These are phyloP conservation scores for Crotalus helleri DNA, from an alignment of 2,113 vertebrate species.

Conservation along the genomic window DNA sequence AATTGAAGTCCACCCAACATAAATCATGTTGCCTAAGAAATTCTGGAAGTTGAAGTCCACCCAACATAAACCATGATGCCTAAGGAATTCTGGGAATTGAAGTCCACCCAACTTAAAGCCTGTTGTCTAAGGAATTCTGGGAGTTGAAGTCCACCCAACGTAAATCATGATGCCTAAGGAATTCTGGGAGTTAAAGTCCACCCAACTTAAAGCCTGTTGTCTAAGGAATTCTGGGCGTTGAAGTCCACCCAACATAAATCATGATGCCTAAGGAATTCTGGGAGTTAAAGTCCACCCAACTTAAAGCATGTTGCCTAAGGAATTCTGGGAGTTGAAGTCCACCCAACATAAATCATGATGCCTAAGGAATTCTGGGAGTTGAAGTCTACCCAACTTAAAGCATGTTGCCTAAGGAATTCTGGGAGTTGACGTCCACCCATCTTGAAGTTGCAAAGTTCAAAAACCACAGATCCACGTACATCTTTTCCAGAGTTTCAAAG, in stretches of 20 bases:
- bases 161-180: too few relatives aligned
- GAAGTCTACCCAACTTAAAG: not conserved
- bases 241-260: too few relatives aligned
- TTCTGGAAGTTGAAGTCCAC: not conserved
- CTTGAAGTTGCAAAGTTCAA: not conserved
- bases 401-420: not conserved
- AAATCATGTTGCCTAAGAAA: too few relatives aligned
- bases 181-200: too few relatives aligned
- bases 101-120: not conserved
- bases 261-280: not conserved
- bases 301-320: too few relatives aligned
- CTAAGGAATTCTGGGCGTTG: too few relatives aligned
- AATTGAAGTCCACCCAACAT: not conserved
- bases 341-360: too few relatives aligned
- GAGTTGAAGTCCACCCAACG: too few relatives aligned
- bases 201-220: too few relatives aligned
- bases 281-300: not conserved
- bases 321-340: too few relatives aligned
- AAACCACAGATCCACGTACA: not conserved
- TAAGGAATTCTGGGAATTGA: not conserved
- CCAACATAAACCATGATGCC: not conserved
- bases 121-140: too few relatives aligned
- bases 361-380: not conserved
- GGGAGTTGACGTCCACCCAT: not conserved
- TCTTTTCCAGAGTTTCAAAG: not conserved